Conservation (phyloP, 2,113 vertebrate species). For the Electrona antarctica region DNA sequence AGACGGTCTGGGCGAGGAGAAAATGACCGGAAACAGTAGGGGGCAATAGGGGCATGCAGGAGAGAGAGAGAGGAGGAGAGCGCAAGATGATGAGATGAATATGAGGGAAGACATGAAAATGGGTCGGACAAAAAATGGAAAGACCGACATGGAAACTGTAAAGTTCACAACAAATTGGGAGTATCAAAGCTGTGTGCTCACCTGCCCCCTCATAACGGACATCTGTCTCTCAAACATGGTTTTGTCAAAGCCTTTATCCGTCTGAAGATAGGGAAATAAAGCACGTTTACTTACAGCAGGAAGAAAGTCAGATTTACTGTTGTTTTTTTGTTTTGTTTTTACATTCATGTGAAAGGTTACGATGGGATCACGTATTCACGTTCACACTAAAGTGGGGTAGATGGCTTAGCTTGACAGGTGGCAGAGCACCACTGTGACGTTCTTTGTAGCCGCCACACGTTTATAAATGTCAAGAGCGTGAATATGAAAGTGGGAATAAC, state of each 20-base stretch:
- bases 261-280: constrained; percentile 68
- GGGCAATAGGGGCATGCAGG: constrained; percentile 6
- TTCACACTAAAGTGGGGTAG: neutral
- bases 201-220: constrained; percentile 99
- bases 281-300: neutral
- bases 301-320: too few relatives aligned
- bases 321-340: neutral
- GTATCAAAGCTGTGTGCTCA: constrained; percentile 65
- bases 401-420: too few relatives aligned
- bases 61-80: constrained; percentile 1
- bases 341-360: neutral
- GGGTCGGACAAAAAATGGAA: neutral
- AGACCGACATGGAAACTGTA: neutral
- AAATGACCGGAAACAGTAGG: neutral
- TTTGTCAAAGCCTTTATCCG: constrained; percentile 93
- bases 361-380: neutral
- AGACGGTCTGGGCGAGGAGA: too few relatives aligned
- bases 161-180: neutral
- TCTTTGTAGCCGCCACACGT: neutral
- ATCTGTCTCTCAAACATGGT: constrained; percentile 96
- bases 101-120: neutral
- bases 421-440: neutral
- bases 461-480: neutral
- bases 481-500: neutral
- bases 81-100: neutral